Base-by-base conservation (phyloP, 2,797 vertebrate species). In the Parambassis ranga region DNA sequence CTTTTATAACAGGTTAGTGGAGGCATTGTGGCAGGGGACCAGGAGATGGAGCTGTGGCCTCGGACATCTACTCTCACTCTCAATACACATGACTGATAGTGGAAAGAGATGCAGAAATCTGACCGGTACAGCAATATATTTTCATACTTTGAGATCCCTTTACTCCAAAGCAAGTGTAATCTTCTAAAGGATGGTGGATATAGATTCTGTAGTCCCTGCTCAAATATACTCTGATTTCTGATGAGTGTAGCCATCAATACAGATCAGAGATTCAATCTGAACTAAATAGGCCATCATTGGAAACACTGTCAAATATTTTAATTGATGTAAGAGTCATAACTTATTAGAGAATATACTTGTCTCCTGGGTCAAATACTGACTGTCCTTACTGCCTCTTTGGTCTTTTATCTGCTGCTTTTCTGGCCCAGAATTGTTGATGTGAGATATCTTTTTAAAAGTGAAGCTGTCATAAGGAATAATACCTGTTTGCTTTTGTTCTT, bases 1-100 rank as follows among this genome's bases (percentile, higher is more conserved):
- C 28, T 52, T 65, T 67, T 48, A 1, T 43, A 26, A 35, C 1
- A 30, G 36, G 10, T 23, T 19, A 31, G 7, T 48, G 24, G 35
- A 58, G 10, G 50, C 75, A 65, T 4, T 81, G 80, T 66, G 69
- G 43, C 58, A 30, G 44, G 35, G 39, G 36, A 67, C 87, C 90
- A 90, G 87, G 56, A 90, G 89, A 83, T 85, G 89, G 90, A 69
- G 89, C 90, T 91, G 83, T 88, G 88, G 84, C 56, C 73, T 57
- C 31, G 61, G 60, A 68, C 63, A 85, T 67, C 23, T 33, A 20
- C 36, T 44, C 31, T 53, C 52, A 26, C 58, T 24, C 23, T 8
- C 11, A 20, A 27, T 32, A 53, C 19, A 44, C 46, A 37, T 44
- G 52, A 70, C 36, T 49, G 46, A 56, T 52, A 58, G 36, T 28